Evolutionary conservation across 1,140 invertebrate species (phyloP), one percentile per base, ranked within the genome.

Genomic region (Microplitis demolitor): DNA sequence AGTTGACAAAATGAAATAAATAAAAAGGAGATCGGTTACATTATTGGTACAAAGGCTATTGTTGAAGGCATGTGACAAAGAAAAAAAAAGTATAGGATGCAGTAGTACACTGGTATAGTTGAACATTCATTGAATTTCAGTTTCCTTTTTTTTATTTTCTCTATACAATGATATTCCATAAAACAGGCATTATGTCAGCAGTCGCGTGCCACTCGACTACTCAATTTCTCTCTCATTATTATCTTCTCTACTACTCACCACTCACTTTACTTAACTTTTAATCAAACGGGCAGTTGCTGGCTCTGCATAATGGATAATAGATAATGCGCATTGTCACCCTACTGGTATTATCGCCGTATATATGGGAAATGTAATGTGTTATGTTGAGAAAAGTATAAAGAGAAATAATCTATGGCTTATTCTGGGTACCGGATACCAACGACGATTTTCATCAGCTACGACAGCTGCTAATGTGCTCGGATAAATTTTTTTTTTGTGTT

Each of bases 391-490:
- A 58, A 58, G 24, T 16, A 58, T n/a, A 24, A 58, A 58, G 24
- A 58, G 9, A 58, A 24, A 31, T 24, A 24, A 6, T 58, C 16
- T 24, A 9, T 8, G 56, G 14, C 56, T 24, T 33, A 24, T 58
- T 24, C 56, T 9, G 9, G 2, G 8, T 4, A 24, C 0, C 3
- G 8, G 16, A 58, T 1, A 31, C 16, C 5, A 9, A 31, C 4
- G 37, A 64, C 50, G 69, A 74, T 71, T 66, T 74, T 37, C 66
- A 80, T 78, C 77, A 35, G 54, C 16, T 63, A 50, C 61, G 74
- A 72, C 78, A 78, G 80, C 78, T 79, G 80, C 73, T 78, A 79
- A 81, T 79, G 71, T 60, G 63, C 56, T 51, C 68, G 73, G 79
- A 77, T 79, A 71, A 76, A 79, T 80, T 78, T 77, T 77, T 77